Conservation (phyloP, 2,797 vertebrate species). For the Tamandua tetradactyla region DNA sequence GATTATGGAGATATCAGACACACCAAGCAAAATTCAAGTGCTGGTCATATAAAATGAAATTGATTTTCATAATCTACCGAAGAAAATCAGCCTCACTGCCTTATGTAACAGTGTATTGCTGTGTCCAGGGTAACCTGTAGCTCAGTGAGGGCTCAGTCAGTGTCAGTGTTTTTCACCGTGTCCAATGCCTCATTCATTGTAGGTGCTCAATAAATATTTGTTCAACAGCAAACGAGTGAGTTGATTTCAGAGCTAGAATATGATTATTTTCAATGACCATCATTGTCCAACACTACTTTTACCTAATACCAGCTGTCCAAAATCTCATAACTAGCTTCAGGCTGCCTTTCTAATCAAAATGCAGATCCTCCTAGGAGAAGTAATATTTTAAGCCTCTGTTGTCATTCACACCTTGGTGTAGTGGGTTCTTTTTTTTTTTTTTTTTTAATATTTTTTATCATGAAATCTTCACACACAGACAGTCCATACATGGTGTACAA, state of each 20-base stretch:
- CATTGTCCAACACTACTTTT: too few relatives aligned
- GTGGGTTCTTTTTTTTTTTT: too few relatives aligned
- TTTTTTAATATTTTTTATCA: too few relatives aligned
- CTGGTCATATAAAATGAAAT: not conserved
- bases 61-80: not conserved
- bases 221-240: not conserved
- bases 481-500: too few relatives aligned
- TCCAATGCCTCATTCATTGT: not conserved
- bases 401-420: not conserved
- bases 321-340: not conserved
- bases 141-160: fast-evolving
- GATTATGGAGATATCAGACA: too few relatives aligned
- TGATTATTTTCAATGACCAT: not conserved
- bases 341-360: not conserved
- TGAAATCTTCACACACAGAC: too few relatives aligned
- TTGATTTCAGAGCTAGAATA: not conserved
- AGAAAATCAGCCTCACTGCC: not conserved
- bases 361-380: not conserved
- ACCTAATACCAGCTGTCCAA: not conserved
- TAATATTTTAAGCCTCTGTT: not conserved
- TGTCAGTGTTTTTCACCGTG: not conserved
- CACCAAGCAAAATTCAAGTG: not conserved
- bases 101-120: not conserved
- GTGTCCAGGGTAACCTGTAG: not conserved
- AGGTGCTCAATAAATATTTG: not conserved